Evolutionary conservation across 2,888 invertebrate species (phyloP), one percentile per base, ranked within the genome.

Genomic region (Noctua fimbriata): DNA sequence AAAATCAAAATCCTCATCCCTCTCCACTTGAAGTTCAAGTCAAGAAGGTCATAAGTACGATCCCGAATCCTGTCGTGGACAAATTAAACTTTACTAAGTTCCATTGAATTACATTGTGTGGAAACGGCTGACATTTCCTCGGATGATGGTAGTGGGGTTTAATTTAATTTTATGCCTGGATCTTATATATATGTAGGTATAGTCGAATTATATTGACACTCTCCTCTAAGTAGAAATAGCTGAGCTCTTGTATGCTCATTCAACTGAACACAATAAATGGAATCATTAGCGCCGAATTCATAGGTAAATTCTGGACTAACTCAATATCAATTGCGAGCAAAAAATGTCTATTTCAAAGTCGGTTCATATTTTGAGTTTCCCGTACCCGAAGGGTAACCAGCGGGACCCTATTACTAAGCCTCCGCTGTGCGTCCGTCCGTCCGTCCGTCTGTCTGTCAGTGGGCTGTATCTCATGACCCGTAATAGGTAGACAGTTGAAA

Each of bases 71-170:
- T 81, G 82, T 82, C 87, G 76, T 85, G 82, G 87, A 89, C 89
- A 88, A 90, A 92, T 91, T 91, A 88, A 91, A 93, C 90, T 92
- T 90, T 76, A 88, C 83, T 41, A 87, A 85, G 88, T 89, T 91
- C 78, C 89, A 93, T 93, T 92, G 91, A 91, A 92, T 90, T 90
- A 92, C 88, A 91, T 93, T 92, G 90, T 90, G 89, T 85, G 76
- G 88, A 86, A 92, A 90, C 86, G 87, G 88, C 83, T 87, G 82
- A 76, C 87, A 81, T 89, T 91, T 85, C 83, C 84, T 78, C 71
- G 82, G 88, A 90, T 89, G 86, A 88, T 89, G 86, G 88, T 89
- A 87, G 87, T 87, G 84, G 82, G 85, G 81, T 83, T 84, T 76
- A 73, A 58, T 82, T 58, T 32, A 83, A 83, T 80, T 83, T 81